A percentile compares a stretch with the other conserved stretches of the same genome.
phyloP scores from a whole-genome alignment of 2,113 vertebrate genomes.

The Mus spicilegus region DNA sequence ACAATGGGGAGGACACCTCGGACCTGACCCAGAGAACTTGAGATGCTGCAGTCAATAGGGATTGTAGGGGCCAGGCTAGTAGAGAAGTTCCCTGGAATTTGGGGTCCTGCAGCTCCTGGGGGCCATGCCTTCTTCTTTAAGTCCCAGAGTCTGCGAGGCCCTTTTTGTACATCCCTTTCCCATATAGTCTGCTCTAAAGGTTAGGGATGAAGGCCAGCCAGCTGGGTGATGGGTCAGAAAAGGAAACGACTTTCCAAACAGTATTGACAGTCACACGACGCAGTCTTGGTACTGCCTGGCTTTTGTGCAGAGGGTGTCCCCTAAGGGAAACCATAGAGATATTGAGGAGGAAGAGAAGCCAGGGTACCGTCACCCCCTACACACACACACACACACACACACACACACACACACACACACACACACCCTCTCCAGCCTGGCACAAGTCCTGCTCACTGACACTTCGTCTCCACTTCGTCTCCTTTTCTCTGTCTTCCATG shows the following conservation, averaged over 20 bases:
- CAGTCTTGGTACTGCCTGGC: background rate
- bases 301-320: accelerated
- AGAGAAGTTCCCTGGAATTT: background rate
- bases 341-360: background rate
- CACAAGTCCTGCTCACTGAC: background rate
- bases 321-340: background rate
- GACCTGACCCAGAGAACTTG: background rate
- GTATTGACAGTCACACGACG: background rate
- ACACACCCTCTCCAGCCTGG: background rate
- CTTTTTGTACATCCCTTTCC: background rate
- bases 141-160: background rate
- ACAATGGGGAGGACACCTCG: background rate
- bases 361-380: background rate
- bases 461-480: background rate
- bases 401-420: too few relatives aligned
- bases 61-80: background rate
- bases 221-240: background rate
- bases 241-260: background rate
- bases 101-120: background rate
- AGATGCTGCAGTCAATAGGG: background rate
- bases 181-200: background rate
- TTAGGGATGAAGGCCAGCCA: background rate
- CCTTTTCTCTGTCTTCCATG: slow-evolving; percentile 45
- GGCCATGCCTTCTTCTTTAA: background rate
- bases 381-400: too few relatives aligned